A percentile compares a stretch with the other conserved stretches of the same genome.
Conservation (phyloP, 2,797 vertebrate species). For the Lithobates pipiens region DNA sequence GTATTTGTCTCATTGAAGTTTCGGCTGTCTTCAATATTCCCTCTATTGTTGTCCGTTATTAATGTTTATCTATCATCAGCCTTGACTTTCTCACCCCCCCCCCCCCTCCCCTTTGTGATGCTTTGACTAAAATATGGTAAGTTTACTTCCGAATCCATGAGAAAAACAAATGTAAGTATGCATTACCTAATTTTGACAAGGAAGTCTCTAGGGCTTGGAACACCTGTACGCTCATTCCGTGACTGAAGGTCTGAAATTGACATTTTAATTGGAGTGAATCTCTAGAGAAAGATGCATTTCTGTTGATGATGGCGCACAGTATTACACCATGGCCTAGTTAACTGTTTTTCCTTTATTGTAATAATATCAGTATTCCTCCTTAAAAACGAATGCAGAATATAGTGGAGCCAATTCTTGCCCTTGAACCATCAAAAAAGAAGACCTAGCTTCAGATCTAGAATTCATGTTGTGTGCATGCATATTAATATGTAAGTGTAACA, state of each 20-base stretch:
- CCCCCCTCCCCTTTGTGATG: not conserved
- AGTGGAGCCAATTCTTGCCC: too few relatives aligned
- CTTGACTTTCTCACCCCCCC: not conserved
- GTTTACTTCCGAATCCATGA: slow-evolving; percentile 1
- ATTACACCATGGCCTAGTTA: not conserved
- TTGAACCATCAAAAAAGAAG: too few relatives aligned
- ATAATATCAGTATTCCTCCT: not conserved
- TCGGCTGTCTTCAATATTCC: not conserved
- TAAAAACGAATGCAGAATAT: too few relatives aligned
- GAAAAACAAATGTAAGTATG: slow-evolving; percentile 21
- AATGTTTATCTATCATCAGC: not conserved
- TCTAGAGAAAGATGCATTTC: not conserved
- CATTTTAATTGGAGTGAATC: slow-evolving; percentile 25
- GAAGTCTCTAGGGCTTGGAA: slow-evolving; percentile 20
- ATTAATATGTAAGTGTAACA: too few relatives aligned
- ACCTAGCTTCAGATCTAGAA: too few relatives aligned
- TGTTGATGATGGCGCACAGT: slow-evolving; percentile 8
- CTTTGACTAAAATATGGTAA: not conserved
- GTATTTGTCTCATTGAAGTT: not conserved
- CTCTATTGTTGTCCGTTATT: not conserved
- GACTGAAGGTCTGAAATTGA: slow-evolving; percentile 33
- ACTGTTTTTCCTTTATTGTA: not conserved
- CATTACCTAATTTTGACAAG: not conserved
- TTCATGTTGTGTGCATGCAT: too few relatives aligned
- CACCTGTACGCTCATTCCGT: slow-evolving; percentile 28